These are phyloP conservation scores for Eolophus roseicapilla DNA, from an alignment of 2,113 vertebrate species.

Conservation along the genomic window DNA sequence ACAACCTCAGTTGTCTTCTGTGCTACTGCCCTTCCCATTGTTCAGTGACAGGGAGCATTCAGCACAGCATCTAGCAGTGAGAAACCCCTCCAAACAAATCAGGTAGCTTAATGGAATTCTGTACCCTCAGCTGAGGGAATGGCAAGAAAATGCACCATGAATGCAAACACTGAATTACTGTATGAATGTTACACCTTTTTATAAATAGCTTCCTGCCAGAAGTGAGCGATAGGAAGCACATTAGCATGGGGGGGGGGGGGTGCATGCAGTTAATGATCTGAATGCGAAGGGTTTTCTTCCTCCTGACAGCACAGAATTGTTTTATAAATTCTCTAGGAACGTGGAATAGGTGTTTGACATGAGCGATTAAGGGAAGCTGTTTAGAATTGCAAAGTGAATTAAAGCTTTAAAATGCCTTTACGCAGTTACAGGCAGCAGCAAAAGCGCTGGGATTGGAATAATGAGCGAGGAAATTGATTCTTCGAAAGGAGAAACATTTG, in stretches of 20 bases:
- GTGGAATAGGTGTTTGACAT: constrained; percentile 65
- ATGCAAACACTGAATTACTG: constrained; percentile 36
- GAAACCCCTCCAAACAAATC: neutral
- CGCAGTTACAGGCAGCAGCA: constrained; percentile 7
- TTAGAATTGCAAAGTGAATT: constrained; percentile 63
- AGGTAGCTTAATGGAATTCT: neutral
- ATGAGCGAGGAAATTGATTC: constrained; percentile 29
- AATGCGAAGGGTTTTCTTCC: constrained; percentile 43
- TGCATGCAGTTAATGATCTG: constrained; percentile 55
- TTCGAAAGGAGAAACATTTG: constrained; percentile 3
- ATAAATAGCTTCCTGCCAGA: constrained; percentile 41
- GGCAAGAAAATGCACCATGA: neutral
- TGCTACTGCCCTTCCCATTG: neutral
- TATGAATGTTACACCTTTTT: constrained; percentile 35
- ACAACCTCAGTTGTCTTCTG: neutral
- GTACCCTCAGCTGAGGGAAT: neutral
- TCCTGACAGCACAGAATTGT: constrained; percentile 58
- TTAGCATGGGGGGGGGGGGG: neutral
- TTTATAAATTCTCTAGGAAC: constrained; percentile 69
- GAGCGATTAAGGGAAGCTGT: constrained; percentile 56
- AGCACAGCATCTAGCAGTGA: neutral
- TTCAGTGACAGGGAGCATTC: neutral
- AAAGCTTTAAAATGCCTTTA: constrained; percentile 57
- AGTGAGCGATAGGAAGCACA: constrained; percentile 29
- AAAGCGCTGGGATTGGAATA: constrained; percentile 44